Evolutionary conservation across 2,888 invertebrate species (phyloP).

Genomic region (Mythimna impura): DNA sequence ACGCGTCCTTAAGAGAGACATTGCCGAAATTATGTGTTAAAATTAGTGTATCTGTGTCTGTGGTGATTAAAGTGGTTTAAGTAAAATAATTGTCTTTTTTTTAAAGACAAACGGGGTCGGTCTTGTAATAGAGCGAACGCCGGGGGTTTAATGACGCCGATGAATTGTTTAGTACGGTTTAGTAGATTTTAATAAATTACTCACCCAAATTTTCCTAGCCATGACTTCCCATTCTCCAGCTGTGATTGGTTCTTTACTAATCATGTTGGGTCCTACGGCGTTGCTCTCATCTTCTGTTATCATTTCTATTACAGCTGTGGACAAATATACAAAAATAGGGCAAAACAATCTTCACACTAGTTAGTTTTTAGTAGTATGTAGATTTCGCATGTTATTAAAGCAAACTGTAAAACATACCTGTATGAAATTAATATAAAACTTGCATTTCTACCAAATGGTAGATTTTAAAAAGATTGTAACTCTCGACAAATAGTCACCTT

Average conservation of each 20-base stretch:
- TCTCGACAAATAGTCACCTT: neutral
- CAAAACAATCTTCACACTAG: neutral
- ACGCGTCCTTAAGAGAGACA: too few relatives aligned
- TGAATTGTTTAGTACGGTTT: too few relatives aligned
- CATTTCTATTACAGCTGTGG: slow-evolving; percentile 83
- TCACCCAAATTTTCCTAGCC: slow-evolving; percentile 95
- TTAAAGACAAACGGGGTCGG: too few relatives aligned
- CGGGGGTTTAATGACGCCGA: too few relatives aligned
- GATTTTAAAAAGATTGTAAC: neutral
- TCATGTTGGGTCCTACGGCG: slow-evolving; percentile 90
- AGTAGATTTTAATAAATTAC: slow-evolving; percentile 28
- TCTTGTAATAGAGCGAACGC: too few relatives aligned
- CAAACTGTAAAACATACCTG: neutral
- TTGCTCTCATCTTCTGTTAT: slow-evolving; percentile 82
- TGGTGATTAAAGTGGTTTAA: too few relatives aligned
- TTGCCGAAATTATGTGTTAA: too few relatives aligned
- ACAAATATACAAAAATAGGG: neutral
- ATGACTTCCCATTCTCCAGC: slow-evolving; percentile 98
- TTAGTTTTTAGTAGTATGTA: neutral
- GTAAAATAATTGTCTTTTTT: too few relatives aligned
- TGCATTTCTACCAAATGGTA: neutral
- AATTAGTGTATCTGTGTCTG: too few relatives aligned
- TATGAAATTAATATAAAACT: neutral
- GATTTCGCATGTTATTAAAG: too few relatives aligned
- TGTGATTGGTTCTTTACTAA: slow-evolving; percentile 94